These are phyloP conservation scores for Montipora capitata DNA, from an alignment of 92 coral and sea anemone species.

Conservation along the genomic window DNA sequence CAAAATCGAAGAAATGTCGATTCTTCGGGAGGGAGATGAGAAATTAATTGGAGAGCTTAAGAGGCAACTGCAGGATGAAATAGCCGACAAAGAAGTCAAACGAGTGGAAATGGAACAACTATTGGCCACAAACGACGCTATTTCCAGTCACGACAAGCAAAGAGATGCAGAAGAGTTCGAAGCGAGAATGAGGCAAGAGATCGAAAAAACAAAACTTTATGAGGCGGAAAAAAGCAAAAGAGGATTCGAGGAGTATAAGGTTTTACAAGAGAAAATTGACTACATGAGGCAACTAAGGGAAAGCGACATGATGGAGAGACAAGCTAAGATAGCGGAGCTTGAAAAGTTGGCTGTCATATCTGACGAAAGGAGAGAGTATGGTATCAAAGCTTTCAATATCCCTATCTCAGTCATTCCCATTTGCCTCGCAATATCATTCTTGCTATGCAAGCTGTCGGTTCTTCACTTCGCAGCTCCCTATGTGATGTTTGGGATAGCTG, in stretches of 20 bases:
- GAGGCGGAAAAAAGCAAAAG: conserved; percentile 73
- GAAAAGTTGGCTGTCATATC: conserved; percentile 46
- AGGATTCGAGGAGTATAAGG: conserved; percentile 81
- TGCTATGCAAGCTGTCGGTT: conserved; percentile 61
- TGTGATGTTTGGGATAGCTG: conserved; percentile 29
- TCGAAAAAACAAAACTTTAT: conserved; percentile 79
- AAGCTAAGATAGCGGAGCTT: conserved; percentile 52
- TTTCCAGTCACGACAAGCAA: conserved; percentile 44
- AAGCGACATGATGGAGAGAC: conserved; percentile 42
- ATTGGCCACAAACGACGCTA: conserved; percentile 47
- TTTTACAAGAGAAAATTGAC: conserved; percentile 80
- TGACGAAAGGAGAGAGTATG: conserved; percentile 53
- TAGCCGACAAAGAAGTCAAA: conserved; percentile 68
- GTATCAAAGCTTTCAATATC: conserved; percentile 58
- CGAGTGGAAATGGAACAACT: conserved; percentile 62
- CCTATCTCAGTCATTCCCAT: conserved; percentile 76
- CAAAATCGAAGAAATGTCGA: conserved; percentile 71
- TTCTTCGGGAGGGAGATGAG: conserved; percentile 76
- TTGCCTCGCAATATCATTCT: conserved; percentile 70
- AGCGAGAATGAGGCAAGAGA: conserved; percentile 53
- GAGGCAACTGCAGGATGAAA: conserved; percentile 81
- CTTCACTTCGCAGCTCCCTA: conserved; percentile 72
- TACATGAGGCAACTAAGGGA: conserved; percentile 79
- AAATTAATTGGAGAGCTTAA: conserved; percentile 73
- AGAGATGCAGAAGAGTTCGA: conserved; percentile 71